These are phyloP conservation scores for Episyrphus balteatus DNA, from an alignment of 1,140 invertebrate species.

Conservation along the genomic window DNA sequence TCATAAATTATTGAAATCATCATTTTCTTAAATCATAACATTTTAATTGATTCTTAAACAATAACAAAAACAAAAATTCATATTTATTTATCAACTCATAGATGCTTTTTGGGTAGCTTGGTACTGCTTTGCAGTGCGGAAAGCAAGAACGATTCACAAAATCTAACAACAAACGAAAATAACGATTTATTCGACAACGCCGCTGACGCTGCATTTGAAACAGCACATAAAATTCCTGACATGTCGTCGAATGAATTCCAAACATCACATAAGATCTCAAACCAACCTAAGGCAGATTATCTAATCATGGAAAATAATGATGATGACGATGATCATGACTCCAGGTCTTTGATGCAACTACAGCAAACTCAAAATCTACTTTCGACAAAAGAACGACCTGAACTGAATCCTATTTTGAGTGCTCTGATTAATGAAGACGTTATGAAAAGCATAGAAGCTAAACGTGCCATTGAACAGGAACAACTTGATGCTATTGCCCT, in stretches of 20 bases:
- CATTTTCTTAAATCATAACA: no score
- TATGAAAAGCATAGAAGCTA: slow-evolving; percentile 37
- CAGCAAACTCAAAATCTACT: slow-evolving; percentile 26
- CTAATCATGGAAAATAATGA: slow-evolving; percentile 14
- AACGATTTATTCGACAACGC: no score
- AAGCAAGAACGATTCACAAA: no score
- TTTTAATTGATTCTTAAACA: no score
- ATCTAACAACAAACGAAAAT: no score
- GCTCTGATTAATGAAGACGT: slow-evolving; percentile 35
- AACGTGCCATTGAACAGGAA: slow-evolving; percentile 31
- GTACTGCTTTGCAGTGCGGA: no score
- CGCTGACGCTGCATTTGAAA: slow-evolving; percentile 17
- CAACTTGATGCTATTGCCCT: slow-evolving; percentile 27
- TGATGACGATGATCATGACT: background rate
- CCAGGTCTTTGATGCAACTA: slow-evolving; percentile 3
- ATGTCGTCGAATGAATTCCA: slow-evolving; percentile 22
- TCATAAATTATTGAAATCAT: no score
- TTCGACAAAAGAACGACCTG: slow-evolving; percentile 32
- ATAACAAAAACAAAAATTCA: no score
- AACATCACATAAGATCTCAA: slow-evolving; percentile 25
- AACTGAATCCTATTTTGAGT: slow-evolving; percentile 31
- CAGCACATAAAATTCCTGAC: slow-evolving; percentile 27
- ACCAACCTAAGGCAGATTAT: slow-evolving; percentile 7
- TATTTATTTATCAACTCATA: no score
- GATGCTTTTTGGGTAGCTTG: no score